phyloP scores from a whole-genome alignment of 2,797 vertebrate genomes.

The Meriones psammophilus region DNA sequence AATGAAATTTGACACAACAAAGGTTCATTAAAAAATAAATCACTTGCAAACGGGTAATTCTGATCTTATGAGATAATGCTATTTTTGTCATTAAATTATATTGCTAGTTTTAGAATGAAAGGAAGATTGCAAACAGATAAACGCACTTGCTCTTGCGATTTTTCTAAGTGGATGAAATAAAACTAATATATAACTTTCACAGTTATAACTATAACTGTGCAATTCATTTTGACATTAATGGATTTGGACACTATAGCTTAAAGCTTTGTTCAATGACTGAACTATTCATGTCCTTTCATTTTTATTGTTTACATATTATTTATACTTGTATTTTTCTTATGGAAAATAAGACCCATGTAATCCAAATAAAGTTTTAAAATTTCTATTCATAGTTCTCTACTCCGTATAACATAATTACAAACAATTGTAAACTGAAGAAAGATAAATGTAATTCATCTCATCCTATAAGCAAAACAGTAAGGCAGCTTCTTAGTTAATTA shows the following conservation, averaged over 20 bases:
- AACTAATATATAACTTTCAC: constrained; percentile 58
- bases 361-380: neutral
- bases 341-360: neutral
- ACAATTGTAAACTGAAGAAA: constrained; percentile 4
- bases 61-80: constrained; percentile 14
- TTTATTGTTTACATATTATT: constrained; percentile 1
- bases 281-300: neutral
- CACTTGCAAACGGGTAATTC: constrained; percentile 60
- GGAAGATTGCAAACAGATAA: constrained; percentile 68
- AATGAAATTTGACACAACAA: constrained; percentile 68
- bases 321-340: constrained; percentile 55
- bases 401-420: constrained; percentile 16
- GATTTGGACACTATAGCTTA: constrained; percentile 38
- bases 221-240: constrained; percentile 63
- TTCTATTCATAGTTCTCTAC: constrained; percentile 57
- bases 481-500: neutral
- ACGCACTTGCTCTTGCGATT: constrained; percentile 70
- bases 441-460: neutral
- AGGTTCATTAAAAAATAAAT: constrained; percentile 59
- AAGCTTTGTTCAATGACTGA: constrained; percentile 57
- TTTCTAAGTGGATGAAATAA: constrained; percentile 76
- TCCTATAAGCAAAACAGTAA: neutral
- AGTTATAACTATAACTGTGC: neutral
- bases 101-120: constrained; percentile 70
- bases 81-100: constrained; percentile 61